Conservation (phyloP, 2,113 vertebrate genomes). For the Donacobius atricapilla region DNA sequence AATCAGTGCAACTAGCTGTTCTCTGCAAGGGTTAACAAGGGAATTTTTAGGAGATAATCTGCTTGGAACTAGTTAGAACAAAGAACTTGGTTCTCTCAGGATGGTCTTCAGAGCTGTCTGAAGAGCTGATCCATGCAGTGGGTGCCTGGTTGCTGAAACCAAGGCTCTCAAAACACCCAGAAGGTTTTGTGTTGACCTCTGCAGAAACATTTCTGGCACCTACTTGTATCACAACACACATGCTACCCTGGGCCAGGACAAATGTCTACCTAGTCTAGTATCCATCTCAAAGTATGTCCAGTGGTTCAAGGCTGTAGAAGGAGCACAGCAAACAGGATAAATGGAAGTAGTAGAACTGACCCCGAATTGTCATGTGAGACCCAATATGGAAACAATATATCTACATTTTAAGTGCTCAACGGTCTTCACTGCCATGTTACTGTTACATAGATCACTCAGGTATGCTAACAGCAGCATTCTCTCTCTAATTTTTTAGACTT, state of each 20-base stretch:
- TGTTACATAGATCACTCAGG: background rate
- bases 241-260: background rate
- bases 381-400: background rate
- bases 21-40: background rate
- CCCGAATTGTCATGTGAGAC: background rate
- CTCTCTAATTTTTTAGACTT: slow-evolving; percentile 79
- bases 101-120: background rate
- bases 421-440: background rate
- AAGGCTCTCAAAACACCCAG: background rate
- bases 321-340: background rate
- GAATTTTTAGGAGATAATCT: background rate
- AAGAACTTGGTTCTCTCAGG: background rate
- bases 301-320: background rate
- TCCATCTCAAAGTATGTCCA: background rate
- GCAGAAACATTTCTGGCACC: background rate
- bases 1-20: background rate
- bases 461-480: background rate
- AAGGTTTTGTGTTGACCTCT: background rate
- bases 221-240: background rate
- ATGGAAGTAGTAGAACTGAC: background rate
- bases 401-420: background rate
- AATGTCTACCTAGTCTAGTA: background rate
- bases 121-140: background rate
- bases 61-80: background rate
- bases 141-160: background rate